A percentile compares a stretch with the other conserved stretches of the same genome.
Evolutionary conservation across 2,113 vertebrate genomes (phyloP).

Genomic region (Vulpes vulpes): DNA sequence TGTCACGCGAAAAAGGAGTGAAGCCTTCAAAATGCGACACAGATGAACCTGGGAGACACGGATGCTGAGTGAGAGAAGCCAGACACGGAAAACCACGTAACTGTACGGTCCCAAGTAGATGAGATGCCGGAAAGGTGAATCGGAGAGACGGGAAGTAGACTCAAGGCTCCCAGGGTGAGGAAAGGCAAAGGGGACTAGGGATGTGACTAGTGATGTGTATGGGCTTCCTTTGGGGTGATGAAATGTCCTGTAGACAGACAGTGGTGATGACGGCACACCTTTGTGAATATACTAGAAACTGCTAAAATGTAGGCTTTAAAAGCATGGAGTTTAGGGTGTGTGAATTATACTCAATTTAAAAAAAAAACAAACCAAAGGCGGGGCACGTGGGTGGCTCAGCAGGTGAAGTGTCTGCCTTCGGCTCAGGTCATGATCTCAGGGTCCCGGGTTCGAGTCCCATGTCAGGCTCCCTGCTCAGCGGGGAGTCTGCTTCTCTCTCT

Average conservation of each 20-base stretch:
- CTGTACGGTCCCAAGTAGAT: fast-evolving
- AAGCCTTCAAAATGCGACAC: not conserved
- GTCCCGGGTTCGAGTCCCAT: not conserved
- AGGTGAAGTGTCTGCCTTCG: not conserved
- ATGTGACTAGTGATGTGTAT: fast-evolving
- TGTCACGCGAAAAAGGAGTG: not conserved
- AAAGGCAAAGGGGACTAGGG: not conserved
- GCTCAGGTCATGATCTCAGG: not conserved
- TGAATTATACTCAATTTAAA: not conserved
- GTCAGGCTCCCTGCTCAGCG: not conserved
- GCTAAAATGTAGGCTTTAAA: not conserved
- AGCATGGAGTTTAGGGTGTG: not conserved
- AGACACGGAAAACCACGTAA: fast-evolving
- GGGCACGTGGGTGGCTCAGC: not conserved
- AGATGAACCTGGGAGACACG: not conserved
- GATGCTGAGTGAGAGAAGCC: not conserved
- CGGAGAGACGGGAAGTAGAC: not conserved
- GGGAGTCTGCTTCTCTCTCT: not conserved
- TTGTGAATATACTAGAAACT: not conserved
- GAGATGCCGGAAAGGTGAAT: not conserved
- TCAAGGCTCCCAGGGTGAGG: not conserved
- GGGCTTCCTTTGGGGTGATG: not conserved
- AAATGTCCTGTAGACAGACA: not conserved
- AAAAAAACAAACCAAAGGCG: not conserved
- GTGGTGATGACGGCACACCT: not conserved